Percentiles rank a stretch among this genome's conserved stretches.
phyloP scores from a whole-genome alignment of 2,113 vertebrate species.

The Pachycephala philippinensis region DNA sequence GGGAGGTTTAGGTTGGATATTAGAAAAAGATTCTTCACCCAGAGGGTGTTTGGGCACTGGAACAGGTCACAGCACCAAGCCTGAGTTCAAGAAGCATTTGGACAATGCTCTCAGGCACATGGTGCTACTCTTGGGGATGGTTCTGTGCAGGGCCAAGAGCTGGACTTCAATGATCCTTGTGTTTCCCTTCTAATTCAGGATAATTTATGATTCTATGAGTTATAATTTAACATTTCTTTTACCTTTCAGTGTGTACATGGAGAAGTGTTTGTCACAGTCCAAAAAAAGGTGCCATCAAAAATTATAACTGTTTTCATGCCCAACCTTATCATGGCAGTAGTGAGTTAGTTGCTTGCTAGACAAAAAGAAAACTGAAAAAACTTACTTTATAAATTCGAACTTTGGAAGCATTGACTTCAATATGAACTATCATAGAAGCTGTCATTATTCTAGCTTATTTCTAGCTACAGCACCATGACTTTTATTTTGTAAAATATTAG shows the following conservation, averaged over 20 bases:
- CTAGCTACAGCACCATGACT: accelerated
- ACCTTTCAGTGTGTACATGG: neutral
- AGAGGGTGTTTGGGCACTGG: neutral
- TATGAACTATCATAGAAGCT: neutral
- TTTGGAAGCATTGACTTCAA: neutral
- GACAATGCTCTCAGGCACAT: neutral
- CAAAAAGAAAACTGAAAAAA: neutral
- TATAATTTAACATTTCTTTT: neutral
- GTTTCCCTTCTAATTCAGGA: neutral
- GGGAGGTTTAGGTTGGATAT: neutral
- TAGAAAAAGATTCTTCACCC: neutral
- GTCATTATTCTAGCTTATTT: neutral
- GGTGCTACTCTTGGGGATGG: neutral
- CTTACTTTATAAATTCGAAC: neutral
- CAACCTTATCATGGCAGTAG: accelerated
- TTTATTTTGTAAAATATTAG: neutral
- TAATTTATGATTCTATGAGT: neutral
- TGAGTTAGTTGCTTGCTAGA: neutral
- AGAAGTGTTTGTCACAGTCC: neutral
- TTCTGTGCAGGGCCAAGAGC: neutral
- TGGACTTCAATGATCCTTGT: neutral
- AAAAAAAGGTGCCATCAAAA: neutral
- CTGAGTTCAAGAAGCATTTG: neutral
- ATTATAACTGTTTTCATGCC: neutral
- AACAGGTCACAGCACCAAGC: neutral